Evolutionary conservation across 2,797 vertebrate genomes (phyloP).

Genomic region (Martes flavigula): DNA sequence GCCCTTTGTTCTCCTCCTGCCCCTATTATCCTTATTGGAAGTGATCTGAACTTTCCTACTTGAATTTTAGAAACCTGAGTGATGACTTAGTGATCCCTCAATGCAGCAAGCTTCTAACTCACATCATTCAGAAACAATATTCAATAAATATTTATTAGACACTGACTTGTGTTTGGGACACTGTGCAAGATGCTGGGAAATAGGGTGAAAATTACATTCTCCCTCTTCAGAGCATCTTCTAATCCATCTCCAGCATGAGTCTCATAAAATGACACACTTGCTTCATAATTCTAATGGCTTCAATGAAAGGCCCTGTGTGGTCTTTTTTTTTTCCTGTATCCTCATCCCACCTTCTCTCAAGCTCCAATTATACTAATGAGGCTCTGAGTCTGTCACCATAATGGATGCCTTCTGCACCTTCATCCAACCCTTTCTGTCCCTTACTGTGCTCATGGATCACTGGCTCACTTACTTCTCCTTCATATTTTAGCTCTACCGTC

Average conservation of each 20-base stretch:
- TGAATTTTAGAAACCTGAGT: not conserved
- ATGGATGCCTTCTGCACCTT: no score
- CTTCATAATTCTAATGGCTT: not conserved
- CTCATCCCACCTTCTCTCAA: not conserved
- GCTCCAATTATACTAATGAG: not conserved
- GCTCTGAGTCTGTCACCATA: not conserved
- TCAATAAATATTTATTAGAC: not conserved
- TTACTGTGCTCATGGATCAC: not conserved
- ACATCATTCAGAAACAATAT: not conserved
- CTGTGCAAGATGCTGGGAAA: not conserved
- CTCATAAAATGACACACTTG: not conserved
- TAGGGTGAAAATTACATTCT: not conserved
- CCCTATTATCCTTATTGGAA: not conserved
- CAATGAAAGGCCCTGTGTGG: not conserved
- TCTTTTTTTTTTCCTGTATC: not conserved
- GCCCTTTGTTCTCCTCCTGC: accelerated
- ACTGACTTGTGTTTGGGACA: not conserved
- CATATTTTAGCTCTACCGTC: not conserved
- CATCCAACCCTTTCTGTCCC: not conserved
- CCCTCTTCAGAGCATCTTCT: not conserved
- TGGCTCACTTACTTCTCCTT: not conserved
- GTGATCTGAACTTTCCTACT: not conserved
- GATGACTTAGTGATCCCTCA: not conserved
- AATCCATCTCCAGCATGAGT: not conserved
- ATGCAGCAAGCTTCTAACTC: not conserved